Evolutionary conservation across 2,797 vertebrate species (phyloP), one percentile per base, ranked within the genome.

Genomic region (Enteromius argenteus): DNA sequence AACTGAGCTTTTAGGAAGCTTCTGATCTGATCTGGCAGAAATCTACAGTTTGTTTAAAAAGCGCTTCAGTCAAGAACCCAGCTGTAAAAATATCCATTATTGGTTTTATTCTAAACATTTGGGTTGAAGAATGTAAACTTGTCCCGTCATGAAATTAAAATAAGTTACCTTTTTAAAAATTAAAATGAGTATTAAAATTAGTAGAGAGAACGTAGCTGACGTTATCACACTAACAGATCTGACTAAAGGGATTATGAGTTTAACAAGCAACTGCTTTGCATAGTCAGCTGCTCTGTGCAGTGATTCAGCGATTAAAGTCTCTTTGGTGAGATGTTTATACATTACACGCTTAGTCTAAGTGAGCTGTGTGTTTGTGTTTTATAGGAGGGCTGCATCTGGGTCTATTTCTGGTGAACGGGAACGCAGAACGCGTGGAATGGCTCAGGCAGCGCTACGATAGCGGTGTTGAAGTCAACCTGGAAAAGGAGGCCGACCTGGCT

Each of bases 331-430:
- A 49, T 79, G 10, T 56, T 44, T 46, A 8, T 84, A 19, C 21
- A n/a, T 84, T 49, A 32, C 74, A 15, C 74, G 39, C 15, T 64
- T 77, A 69, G 0, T 83, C 44, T 39, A 5, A 75, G 30, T 66
- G 6, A 66, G 5, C 37, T 64, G 2, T 81, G 56, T 73, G 9
- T 80, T 39, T 83, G 17, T 69, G 21, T 64, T 35, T 74, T 79
- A 2, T 90, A 98, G 97, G 97, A 90, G 96, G 96, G 90, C 94
- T 99, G 95, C 97, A 98, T 93, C 94, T 98, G 92, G 97, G 98
- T 89, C 96, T 99, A 95, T 99, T 99, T 93, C 95, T 98, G 93
- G 98, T 99, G 88, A 99, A 99, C 85, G 98, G 98, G 88, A 99
- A 98, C 75, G 97, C 98, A 82, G 97, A 99, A 94, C 97, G 96